Evolutionary conservation across 2,797 vertebrate genomes (phyloP).

Genomic region (Erethizon dorsatum): DNA sequence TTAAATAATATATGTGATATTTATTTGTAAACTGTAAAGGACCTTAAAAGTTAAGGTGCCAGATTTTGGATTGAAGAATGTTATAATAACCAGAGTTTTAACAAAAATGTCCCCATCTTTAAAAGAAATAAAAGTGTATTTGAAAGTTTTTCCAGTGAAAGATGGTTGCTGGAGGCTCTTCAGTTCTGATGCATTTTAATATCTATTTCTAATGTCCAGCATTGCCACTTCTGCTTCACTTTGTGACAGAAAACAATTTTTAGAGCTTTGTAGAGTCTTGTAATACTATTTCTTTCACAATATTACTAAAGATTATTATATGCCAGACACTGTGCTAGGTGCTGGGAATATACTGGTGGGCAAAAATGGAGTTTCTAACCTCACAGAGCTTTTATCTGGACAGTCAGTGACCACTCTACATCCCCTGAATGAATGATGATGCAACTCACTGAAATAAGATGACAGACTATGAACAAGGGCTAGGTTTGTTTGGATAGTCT

Average conservation of each 20-base stretch:
- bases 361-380: neutral
- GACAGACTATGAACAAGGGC: neutral
- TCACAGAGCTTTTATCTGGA: conserved; percentile 16
- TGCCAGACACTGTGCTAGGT: neutral
- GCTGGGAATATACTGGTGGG: neutral
- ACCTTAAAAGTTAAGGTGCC: conserved; percentile 18
- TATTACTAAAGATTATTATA: conserved; percentile 13
- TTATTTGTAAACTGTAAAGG: conserved; percentile 51
- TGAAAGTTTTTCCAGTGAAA: conserved; percentile 11
- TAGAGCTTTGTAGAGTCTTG: neutral
- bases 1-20: conserved; percentile 17
- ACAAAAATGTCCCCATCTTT: conserved; percentile 4
- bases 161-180: neutral
- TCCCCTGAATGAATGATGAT: neutral
- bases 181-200: conserved; percentile 16
- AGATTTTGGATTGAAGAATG: conserved; percentile 45
- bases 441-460: neutral
- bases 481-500: neutral
- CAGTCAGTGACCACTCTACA: conserved; percentile 1
- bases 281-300: neutral
- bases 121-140: conserved; percentile 46
- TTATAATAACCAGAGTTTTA: neutral
- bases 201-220: neutral
- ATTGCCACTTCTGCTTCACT: conserved; percentile 25
- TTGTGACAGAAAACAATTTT: conserved; percentile 22